These are phyloP conservation scores for Thaumatotibia leucotreta DNA, from an alignment of 1,140 invertebrate genomes.

Conservation along the genomic window DNA sequence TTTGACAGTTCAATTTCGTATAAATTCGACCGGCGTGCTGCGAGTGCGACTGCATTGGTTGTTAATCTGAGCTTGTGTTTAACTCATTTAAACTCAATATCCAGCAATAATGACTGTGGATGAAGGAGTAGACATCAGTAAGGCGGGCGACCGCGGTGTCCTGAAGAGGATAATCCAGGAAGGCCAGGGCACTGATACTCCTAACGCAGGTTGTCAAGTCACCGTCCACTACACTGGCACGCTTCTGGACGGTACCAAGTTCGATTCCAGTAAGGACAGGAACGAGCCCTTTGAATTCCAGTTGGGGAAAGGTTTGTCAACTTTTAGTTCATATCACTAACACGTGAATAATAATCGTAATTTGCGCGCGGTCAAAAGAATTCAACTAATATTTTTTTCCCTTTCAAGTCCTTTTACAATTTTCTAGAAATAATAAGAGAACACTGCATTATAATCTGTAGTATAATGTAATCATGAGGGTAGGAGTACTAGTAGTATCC, in stretches of 20 bases:
- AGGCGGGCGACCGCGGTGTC: constrained; percentile 85
- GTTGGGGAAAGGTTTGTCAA: constrained; percentile 81
- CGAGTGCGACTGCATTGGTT: not conserved
- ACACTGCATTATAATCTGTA: no score
- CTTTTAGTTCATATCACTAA: not conserved
- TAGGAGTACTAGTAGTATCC: no score
- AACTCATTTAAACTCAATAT: not conserved
- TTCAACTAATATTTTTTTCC: no score
- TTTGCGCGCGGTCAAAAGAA: no score
- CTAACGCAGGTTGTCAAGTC: constrained; percentile 82
- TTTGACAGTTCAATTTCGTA: not conserved
- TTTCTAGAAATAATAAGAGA: no score
- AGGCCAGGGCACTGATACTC: constrained; percentile 81
- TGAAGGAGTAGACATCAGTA: constrained; percentile 62
- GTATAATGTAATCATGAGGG: no score
- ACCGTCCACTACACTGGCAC: constrained; percentile 96
- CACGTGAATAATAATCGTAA: not conserved
- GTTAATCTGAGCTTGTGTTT: not conserved
- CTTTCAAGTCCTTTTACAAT: no score
- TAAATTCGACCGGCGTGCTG: constrained; percentile 8
- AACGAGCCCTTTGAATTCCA: constrained; percentile 91
- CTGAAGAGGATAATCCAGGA: constrained; percentile 90
- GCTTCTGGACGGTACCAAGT: constrained; percentile 91
- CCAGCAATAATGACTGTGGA: constrained; percentile 51
- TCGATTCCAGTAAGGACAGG: constrained; percentile 94